Base-by-base conservation (phyloP, 35 echinoderm and acorn worm genomes). In the Chiridota heheva region DNA sequence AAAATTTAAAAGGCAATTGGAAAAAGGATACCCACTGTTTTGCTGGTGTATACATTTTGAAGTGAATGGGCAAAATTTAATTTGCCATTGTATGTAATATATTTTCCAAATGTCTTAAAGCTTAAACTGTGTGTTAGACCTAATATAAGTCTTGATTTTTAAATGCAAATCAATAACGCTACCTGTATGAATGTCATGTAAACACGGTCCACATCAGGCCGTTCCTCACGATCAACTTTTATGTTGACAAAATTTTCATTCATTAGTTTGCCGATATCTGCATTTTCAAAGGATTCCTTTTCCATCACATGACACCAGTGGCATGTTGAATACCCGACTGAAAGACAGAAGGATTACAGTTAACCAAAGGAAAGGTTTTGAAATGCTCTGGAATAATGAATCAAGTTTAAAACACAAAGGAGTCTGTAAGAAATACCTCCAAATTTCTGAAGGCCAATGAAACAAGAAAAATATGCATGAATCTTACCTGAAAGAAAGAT, bases 181-280 rank as follows among this genome's bases (percentile, higher is more conserved):
- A 92, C 95, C 89, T 98, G 95, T 36, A 98, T 81, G 45, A 98
- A 98, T 22, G 95, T 98, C 95, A 98, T 98, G 59, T 98, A 98
- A 4, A 98, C 89, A 59, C 89, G 83, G 45, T 98, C 95, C 25
- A 98, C 95, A 85, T 98, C 95, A 18, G 95, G 95, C 24, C 95
- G 53, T 38, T 98, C 95, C 58, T 98, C 95, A 39, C 95, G 30
- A 62, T 98, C 95, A 35, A 98, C 95, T 60, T 98, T 98, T n/a
- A 98, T 91, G 62, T 84, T 79, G 36, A 98, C 95, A 63, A 81
- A 91, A 56, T 92, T 72, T n/a, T 98, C 78, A 60, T 98, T 98
- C 89, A 98, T 88, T 10, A 98, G n/a, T n/a, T 84, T 75, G 25
- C 95, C 95, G 63, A 91, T 98, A 30, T 98, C 89, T 40, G 49